Evolutionary conservation across 1,140 invertebrate genomes (phyloP).

Genomic region (Saxidomus purpurata): DNA sequence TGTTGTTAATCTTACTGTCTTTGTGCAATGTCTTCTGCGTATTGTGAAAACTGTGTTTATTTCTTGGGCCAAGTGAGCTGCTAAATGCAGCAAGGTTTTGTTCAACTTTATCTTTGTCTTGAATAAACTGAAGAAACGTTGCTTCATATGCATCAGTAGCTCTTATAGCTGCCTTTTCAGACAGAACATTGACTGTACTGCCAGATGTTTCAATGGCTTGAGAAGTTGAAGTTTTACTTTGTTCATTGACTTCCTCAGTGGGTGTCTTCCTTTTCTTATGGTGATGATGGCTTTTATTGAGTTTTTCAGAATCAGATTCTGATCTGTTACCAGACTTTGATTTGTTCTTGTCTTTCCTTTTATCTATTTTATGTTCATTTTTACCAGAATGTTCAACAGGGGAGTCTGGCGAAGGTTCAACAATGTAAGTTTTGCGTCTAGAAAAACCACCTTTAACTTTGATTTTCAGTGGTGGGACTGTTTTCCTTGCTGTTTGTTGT

Average conservation of each 20-base stretch:
- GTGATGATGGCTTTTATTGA: constrained; percentile 23
- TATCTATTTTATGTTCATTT: constrained; percentile 12
- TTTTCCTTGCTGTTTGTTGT: constrained; percentile 62
- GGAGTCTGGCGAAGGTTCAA: constrained; percentile 58
- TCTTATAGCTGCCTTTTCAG: constrained; percentile 1
- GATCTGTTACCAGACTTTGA: constrained; percentile 57
- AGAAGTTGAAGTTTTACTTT: neutral
- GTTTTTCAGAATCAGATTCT: constrained; percentile 66
- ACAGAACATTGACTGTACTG: neutral
- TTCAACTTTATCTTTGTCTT: constrained; percentile 53
- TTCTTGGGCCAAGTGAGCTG: neutral
- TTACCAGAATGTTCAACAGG: constrained; percentile 6
- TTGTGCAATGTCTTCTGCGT: neutral
- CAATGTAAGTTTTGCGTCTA: constrained; percentile 58
- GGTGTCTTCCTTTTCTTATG: constrained; percentile 39
- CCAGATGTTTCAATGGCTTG: neutral
- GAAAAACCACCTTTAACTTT: constrained; percentile 67
- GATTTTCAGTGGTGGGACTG: constrained; percentile 76
- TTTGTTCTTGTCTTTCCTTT: constrained; percentile 37
- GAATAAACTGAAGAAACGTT: constrained; percentile 62
- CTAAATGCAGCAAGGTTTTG: constrained; percentile 31
- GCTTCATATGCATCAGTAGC: constrained; percentile 63
- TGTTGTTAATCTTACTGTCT: neutral
- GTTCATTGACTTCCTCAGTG: neutral
- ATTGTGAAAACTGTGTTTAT: neutral